Percentiles rank a stretch among this genome's conserved stretches.
Conservation (phyloP, 2,888 invertebrate genomes). For the Metopia argyrocephala region DNA sequence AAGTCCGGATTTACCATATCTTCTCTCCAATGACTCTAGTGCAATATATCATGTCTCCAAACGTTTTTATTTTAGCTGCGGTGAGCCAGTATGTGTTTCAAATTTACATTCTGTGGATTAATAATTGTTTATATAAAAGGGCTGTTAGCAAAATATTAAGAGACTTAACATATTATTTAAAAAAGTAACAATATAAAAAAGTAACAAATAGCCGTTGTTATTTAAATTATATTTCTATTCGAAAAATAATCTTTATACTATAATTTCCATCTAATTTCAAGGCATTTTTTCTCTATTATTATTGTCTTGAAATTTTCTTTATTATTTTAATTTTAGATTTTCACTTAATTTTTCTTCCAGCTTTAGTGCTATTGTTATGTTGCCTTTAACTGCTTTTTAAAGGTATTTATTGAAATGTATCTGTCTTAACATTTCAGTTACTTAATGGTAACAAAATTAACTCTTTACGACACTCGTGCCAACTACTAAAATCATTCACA, state of each 20-base stretch:
- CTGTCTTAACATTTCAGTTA: conserved; percentile 60
- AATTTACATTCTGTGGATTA: too few species aligned
- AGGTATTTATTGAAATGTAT: conserved; percentile 58
- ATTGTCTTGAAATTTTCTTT: background rate
- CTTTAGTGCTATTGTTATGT: background rate
- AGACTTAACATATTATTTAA: too few species aligned
- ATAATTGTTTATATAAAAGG: too few species aligned
- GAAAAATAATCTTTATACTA: background rate
- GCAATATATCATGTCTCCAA: too few species aligned
- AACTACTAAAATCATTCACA: conserved; percentile 43
- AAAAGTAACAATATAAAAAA: too few species aligned
- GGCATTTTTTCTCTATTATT: background rate
- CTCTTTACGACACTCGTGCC: conserved; percentile 63
- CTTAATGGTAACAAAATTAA: conserved; percentile 57
- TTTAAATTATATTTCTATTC: background rate
- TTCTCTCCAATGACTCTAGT: too few species aligned
- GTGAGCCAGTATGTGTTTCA: too few species aligned
- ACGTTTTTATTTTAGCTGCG: too few species aligned
- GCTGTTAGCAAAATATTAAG: too few species aligned
- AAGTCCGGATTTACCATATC: too few species aligned
- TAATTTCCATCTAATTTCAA: background rate
- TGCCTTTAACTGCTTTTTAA: conserved; percentile 32
- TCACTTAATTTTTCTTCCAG: conserved; percentile 29
- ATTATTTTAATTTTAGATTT: background rate
- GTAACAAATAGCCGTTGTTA: background rate